Percentiles rank a stretch among this genome's conserved stretches.
These are phyloP conservation scores for Myopa testacea DNA, from an alignment of 2,888 invertebrate species.

Conservation along the genomic window DNA sequence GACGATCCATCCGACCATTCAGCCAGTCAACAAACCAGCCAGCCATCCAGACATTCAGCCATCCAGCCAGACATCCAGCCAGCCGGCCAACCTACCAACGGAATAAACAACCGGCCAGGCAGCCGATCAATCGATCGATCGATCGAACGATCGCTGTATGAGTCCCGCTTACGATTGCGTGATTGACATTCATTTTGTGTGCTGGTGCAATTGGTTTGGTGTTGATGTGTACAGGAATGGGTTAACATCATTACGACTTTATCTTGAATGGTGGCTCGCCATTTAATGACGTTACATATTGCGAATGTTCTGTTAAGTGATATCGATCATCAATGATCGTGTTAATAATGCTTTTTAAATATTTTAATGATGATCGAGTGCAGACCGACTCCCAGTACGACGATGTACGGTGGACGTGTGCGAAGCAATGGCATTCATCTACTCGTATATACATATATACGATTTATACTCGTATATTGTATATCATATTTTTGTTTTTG, in stretches of 20 bases:
- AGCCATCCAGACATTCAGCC: background rate
- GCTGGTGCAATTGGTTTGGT: slow-evolving; percentile 18
- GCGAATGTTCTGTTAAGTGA: slow-evolving; percentile 25
- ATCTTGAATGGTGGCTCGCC: slow-evolving; percentile 19
- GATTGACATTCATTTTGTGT: slow-evolving; percentile 35
- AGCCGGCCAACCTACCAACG: background rate
- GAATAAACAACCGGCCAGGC: background rate
- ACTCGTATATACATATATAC: background rate
- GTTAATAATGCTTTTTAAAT: slow-evolving; percentile 30
- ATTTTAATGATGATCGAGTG: slow-evolving; percentile 28
- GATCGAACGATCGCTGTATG: background rate
- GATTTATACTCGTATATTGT: background rate
- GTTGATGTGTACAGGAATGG: slow-evolving; percentile 7
- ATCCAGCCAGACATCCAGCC: background rate
- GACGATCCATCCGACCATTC: slow-evolving; percentile 10
- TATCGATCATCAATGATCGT: slow-evolving; percentile 33
- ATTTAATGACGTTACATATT: slow-evolving; percentile 28
- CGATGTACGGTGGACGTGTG: no score
- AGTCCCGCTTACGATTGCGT: slow-evolving; percentile 6
- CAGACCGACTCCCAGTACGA: background rate
- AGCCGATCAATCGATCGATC: background rate
- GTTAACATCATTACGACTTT: slow-evolving; percentile 28
- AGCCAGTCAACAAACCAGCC: background rate
- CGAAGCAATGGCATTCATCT: background rate
- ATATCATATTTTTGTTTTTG: slow-evolving; percentile 15